phyloP scores from a whole-genome alignment of 2,888 invertebrate genomes.

The Dryobota labecula region DNA sequence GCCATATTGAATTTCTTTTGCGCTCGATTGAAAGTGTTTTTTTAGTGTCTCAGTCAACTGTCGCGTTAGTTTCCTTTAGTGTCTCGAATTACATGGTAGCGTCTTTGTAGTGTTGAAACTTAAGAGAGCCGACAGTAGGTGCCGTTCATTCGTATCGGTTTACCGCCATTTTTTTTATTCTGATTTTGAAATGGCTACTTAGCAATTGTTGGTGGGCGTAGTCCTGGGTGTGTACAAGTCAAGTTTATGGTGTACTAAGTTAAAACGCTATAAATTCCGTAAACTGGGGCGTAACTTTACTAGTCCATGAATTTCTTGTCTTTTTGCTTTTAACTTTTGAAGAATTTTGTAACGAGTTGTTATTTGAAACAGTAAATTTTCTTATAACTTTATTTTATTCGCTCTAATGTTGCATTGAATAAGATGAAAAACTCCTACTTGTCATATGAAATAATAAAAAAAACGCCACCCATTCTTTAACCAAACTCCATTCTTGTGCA shows the following conservation, averaged over 20 bases:
- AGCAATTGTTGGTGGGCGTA: conserved; percentile 81
- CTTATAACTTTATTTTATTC: not conserved
- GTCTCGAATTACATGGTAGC: conserved; percentile 88
- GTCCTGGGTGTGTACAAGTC: conserved; percentile 80
- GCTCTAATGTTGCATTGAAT: not conserved
- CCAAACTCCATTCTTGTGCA: conserved; percentile 50
- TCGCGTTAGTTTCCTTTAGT: conserved; percentile 87
- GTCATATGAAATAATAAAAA: not conserved
- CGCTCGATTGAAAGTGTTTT: conserved; percentile 87
- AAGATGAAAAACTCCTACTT: not conserved
- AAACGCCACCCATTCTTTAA: not conserved
- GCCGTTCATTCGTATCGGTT: conserved; percentile 80
- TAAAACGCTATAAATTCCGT: conserved; percentile 66
- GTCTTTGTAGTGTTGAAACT: conserved; percentile 83
- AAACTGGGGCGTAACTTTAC: conserved; percentile 63
- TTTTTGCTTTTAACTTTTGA: conserved; percentile 40
- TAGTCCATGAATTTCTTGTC: conserved; percentile 53
- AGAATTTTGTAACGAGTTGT: conserved; percentile 8
- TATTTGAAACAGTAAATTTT: not conserved
- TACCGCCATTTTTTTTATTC: conserved; percentile 74
- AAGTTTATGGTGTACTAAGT: conserved; percentile 74
- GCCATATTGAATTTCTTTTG: conserved; percentile 88
- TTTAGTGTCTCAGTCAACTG: conserved; percentile 85
- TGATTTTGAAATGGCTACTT: conserved; percentile 68
- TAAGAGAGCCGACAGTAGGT: conserved; percentile 78